A percentile compares a stretch with the other conserved stretches of the same genome.
These are phyloP conservation scores for Drosophila asahinai DNA, from an alignment of 1,140 invertebrate species.

Conservation along the genomic window DNA sequence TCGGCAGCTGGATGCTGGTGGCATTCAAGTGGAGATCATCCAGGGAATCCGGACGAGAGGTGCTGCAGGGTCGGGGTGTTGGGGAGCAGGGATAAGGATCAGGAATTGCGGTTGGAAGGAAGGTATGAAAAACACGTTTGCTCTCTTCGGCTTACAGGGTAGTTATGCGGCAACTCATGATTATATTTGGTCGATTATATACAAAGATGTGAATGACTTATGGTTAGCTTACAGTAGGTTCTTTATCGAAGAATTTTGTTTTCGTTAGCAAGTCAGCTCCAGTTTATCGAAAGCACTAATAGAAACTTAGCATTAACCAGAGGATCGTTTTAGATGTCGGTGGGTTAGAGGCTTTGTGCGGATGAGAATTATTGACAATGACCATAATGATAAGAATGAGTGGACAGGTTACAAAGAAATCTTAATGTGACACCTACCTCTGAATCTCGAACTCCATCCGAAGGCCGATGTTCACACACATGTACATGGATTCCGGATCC, in stretches of 20 bases:
- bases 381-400: conserved; percentile 26
- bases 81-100: background rate
- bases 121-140: conserved; percentile 48
- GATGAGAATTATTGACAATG: conserved; percentile 18
- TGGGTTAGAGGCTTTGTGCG: conserved; percentile 17
- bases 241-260: conserved; percentile 35
- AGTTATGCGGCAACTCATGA: conserved; percentile 19
- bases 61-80: conserved; percentile 25
- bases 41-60: conserved; percentile 51
- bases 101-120: conserved; percentile 1
- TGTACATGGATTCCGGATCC: conserved; percentile 55
- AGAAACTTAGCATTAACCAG: conserved; percentile 72
- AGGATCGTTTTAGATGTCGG: conserved; percentile 24
- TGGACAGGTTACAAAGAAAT: background rate
- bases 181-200: conserved; percentile 40
- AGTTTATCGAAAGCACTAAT: conserved; percentile 78
- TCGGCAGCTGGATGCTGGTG: conserved; percentile 46
- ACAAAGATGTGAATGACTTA: conserved; percentile 48
- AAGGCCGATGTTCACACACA: conserved; percentile 74
- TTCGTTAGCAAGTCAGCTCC: conserved; percentile 66
- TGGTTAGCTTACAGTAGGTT: conserved; percentile 67
- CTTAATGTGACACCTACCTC: conserved; percentile 49
- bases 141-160: conserved; percentile 23
- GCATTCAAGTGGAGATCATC: conserved; percentile 61
- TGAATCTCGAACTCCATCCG: conserved; percentile 76